A percentile compares a stretch with the other conserved stretches of the same genome.
These are phyloP conservation scores for Poicephalus meyeri DNA, from an alignment of 2,113 vertebrate genomes.

Conservation along the genomic window DNA sequence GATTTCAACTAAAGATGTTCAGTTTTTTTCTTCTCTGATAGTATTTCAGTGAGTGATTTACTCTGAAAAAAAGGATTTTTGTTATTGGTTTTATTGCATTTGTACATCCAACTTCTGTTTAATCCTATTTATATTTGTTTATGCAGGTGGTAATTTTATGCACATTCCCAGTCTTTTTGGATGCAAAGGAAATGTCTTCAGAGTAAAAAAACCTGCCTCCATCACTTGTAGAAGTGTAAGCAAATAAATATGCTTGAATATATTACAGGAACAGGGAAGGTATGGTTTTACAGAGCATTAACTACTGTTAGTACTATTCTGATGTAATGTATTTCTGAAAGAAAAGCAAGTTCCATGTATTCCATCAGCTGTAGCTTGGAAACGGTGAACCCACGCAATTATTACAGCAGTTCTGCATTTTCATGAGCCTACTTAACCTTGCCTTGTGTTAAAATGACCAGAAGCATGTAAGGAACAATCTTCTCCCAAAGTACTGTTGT, in stretches of 20 bases:
- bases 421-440: neutral
- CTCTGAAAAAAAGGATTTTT: neutral
- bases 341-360: neutral
- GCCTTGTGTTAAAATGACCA: neutral
- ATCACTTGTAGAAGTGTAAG: neutral
- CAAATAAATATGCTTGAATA: neutral
- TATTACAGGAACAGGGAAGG: neutral
- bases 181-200: neutral
- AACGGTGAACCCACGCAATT: neutral
- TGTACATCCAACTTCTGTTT: neutral
- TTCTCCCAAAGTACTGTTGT: neutral
- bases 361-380: neutral
- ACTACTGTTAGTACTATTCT: neutral
- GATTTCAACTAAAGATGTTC: neutral
- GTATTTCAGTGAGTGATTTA: neutral
- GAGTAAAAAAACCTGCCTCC: neutral
- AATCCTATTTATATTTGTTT: neutral
- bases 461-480: neutral
- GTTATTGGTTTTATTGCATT: neutral
- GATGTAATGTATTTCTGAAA: neutral
- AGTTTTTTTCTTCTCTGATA: neutral
- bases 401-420: neutral
- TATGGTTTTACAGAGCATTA: neutral
- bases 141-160: neutral
- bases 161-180: rapidly evolving